Conservation (phyloP, 2,888 invertebrate species). For the Tenthredo mesomela region DNA sequence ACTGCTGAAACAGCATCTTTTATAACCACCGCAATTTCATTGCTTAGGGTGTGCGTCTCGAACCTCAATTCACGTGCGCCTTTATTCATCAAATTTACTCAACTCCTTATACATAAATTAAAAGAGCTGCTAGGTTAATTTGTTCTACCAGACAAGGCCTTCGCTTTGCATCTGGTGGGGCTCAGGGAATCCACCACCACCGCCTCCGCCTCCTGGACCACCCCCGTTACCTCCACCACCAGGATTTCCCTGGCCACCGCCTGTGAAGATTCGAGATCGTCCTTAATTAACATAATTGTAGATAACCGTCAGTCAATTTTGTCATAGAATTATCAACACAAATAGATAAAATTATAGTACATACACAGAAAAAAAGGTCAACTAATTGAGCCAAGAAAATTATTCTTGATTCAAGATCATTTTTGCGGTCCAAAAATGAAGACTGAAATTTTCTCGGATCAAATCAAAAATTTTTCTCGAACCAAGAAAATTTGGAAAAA, state of each 20-base stretch:
- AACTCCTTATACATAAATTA: constrained; percentile 46
- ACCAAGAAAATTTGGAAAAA: too few species aligned
- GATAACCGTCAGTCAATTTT: background rate
- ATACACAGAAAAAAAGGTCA: too few species aligned
- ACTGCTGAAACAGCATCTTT: constrained; percentile 36
- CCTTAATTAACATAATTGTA: constrained; percentile 34
- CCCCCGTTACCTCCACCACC: constrained; percentile 87
- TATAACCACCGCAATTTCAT: background rate
- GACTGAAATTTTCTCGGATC: too few species aligned
- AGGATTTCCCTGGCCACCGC: constrained; percentile 86
- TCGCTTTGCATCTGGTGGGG: constrained; percentile 87
- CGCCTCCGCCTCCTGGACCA: constrained; percentile 81
- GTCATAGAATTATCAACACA: background rate
- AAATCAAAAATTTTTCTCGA: too few species aligned
- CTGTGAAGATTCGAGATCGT: constrained; percentile 74
- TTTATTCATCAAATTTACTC: constrained; percentile 39
- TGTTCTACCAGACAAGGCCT: constrained; percentile 87
- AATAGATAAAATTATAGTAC: too few species aligned
- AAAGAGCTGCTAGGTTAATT: constrained; percentile 62
- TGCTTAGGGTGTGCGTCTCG: background rate
- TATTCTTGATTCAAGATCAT: too few species aligned
- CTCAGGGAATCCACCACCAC: constrained; percentile 87
- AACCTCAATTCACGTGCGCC: constrained; percentile 30
- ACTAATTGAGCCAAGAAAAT: too few species aligned
- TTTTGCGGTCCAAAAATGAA: too few species aligned